Percentiles rank a stretch among this genome's conserved stretches.
These are phyloP conservation scores for Trissolcus brochymenae DNA, from an alignment of 2,888 invertebrate genomes.

Conservation along the genomic window DNA sequence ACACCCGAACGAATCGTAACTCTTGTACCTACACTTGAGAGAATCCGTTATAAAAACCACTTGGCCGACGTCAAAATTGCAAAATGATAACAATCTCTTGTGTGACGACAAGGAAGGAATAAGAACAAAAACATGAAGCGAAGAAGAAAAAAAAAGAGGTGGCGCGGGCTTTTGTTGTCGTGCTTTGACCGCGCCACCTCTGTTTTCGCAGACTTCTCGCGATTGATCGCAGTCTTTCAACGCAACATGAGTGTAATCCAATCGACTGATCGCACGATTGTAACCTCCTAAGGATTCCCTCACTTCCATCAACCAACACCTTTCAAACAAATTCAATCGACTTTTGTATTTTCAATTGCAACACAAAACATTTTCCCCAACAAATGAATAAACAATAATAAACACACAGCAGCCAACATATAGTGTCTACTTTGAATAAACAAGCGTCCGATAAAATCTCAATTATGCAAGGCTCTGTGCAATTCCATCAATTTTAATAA, in stretches of 20 bases:
- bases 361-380: no score
- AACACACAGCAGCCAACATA: no score
- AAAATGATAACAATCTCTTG: conserved; percentile 22
- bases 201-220: background rate
- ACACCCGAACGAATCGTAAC: conserved; percentile 55
- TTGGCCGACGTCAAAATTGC: conserved; percentile 54
- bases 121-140: conserved; percentile 3
- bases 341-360: no score
- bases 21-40: conserved; percentile 40
- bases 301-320: background rate
- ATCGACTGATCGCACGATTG: conserved; percentile 8
- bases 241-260: conserved; percentile 9
- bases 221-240: background rate
- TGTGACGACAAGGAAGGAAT: background rate
- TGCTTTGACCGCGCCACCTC: background rate
- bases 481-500: no score
- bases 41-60: conserved; percentile 56
- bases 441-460: no score
- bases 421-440: no score
- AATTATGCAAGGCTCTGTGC: no score
- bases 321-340: no score
- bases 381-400: no score
- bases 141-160: background rate
- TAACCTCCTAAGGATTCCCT: background rate
- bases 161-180: conserved; percentile 6